Base-by-base conservation (phyloP, 2,888 invertebrate species). In the Xestia sexstrigata region DNA sequence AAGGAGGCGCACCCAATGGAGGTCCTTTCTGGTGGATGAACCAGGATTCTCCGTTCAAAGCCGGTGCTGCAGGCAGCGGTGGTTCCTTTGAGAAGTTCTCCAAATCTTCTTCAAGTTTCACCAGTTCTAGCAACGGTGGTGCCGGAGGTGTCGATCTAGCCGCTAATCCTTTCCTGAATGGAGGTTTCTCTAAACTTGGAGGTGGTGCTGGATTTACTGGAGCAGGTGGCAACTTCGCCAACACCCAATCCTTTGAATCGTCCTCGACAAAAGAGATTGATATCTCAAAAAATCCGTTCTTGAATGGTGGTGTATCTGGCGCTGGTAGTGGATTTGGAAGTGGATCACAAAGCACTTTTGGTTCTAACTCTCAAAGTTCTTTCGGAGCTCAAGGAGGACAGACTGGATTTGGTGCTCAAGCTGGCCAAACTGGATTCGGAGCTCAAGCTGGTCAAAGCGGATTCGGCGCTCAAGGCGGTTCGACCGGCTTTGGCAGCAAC, bases 1-100 rank as follows among this genome's bases (percentile, higher is more conserved):
- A 95, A 81, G 94, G 93, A 7, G 93, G 90, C 3, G 85, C 93
- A 0, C 91, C 93, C 0, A 91, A 91, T 6, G 93, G 93, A n/a
- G 93, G 92, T 26, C 96, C 96, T 0, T 97, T 96, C 91, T 97
- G 97, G 97, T 97, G 97, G 97, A 97, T 97, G 95, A 95, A 95
- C 79, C 93, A 97, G 45, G 94, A 97, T 84, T 97, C 97, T 0
- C 97, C 97, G 0, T 97, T 97, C 91, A 97, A 97, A 87, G 95
- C 93, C 11, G 39, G 76, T 5, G 84, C 70, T 93, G 85, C 94
- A 1, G 93, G 88, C 5, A 91, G 83, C 3, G 92, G 93, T 39
- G 93, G 91, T 0, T 92, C 89, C 72, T 94, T 92, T 13, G 93
- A 94, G 76, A 96, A 96, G 75, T 94, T 93, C 89, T 95, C 93